These are phyloP conservation scores for Apamea monoglypha DNA, from an alignment of 2,888 invertebrate species.

Conservation along the genomic window DNA sequence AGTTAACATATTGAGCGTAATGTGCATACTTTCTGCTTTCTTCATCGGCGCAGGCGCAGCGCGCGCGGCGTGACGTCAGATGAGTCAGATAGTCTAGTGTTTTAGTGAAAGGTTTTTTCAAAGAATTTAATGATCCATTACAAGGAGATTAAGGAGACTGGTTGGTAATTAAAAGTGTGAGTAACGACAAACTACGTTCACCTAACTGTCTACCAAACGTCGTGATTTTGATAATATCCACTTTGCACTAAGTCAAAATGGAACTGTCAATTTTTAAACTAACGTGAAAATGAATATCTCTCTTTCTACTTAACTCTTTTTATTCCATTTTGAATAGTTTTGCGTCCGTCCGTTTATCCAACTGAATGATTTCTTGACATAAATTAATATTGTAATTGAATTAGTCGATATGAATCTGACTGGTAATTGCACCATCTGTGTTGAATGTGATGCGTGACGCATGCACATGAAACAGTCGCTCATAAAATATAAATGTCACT, in stretches of 20 bases:
- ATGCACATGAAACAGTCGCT: neutral
- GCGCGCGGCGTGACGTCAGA: slow-evolving; percentile 60
- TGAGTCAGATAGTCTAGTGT: slow-evolving; percentile 26
- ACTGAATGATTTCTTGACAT: neutral
- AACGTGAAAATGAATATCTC: neutral
- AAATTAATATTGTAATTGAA: neutral
- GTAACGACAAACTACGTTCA: no score
- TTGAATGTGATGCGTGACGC: neutral
- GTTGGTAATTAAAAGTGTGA: neutral
- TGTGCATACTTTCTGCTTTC: slow-evolving; percentile 67
- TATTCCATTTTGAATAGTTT: neutral
- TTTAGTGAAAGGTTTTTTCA: slow-evolving; percentile 62
- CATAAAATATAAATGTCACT: slow-evolving; percentile 1
- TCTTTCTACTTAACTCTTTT: neutral
- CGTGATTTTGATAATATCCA: neutral
- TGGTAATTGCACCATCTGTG: neutral
- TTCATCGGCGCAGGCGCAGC: slow-evolving; percentile 50
- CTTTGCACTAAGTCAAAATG: neutral
- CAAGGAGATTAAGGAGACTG: neutral
- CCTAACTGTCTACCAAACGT: neutral
- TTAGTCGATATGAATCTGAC: no score
- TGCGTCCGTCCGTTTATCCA: neutral
- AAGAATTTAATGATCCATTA: slow-evolving; percentile 40
- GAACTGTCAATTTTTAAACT: neutral
- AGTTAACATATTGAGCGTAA: slow-evolving; percentile 55